phyloP scores from a whole-genome alignment of 2,797 vertebrate genomes.

The Enteromius afrohamiltoni region DNA sequence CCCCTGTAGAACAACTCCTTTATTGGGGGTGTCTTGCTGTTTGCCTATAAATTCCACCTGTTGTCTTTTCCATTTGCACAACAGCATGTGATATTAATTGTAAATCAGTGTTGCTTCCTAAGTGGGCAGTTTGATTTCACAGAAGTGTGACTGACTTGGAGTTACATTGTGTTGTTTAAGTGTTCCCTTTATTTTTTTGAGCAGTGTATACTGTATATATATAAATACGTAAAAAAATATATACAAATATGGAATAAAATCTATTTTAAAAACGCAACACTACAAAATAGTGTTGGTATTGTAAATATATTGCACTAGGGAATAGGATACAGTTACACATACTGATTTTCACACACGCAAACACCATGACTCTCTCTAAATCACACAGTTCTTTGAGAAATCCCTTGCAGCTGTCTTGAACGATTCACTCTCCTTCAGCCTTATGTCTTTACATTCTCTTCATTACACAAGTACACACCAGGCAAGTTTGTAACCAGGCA shows the following conservation, averaged over 20 bases:
- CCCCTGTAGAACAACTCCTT: too few relatives aligned
- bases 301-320: background rate
- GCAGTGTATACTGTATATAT: too few relatives aligned
- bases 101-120: too few relatives aligned
- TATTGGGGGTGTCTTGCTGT: too few relatives aligned
- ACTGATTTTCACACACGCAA: background rate
- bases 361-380: background rate
- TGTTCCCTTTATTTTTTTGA: too few relatives aligned
- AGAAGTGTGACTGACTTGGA: too few relatives aligned
- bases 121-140: too few relatives aligned
- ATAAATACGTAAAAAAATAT: background rate
- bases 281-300: background rate
- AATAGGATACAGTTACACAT: background rate
- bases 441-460: conserved; percentile 10
- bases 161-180: too few relatives aligned
- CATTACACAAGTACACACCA: conserved; percentile 22
- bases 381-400: background rate
- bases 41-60: too few relatives aligned
- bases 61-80: too few relatives aligned
- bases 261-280: background rate
- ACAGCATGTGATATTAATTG: too few relatives aligned
- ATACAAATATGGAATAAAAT: background rate
- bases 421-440: background rate
- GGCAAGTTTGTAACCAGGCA: too few relatives aligned
- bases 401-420: conserved; percentile 14